Evolutionary conservation across 2,113 vertebrate species (phyloP), one percentile per base, ranked within the genome.

Genomic region (Vulpes ferrilata): DNA sequence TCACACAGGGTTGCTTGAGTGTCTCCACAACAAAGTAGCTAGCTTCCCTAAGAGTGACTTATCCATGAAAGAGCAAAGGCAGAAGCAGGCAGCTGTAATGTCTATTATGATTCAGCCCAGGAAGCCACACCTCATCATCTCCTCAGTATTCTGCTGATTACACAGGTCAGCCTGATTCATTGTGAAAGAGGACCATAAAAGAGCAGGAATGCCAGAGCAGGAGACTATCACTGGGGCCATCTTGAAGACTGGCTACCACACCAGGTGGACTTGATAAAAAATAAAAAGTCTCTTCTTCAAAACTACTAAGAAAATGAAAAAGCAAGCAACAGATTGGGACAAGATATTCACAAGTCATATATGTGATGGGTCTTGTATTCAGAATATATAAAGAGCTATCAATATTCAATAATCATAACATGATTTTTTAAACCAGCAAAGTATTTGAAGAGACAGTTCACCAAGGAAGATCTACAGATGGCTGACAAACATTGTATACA

Each of bases 291-390:
- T 71, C 59, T 80, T 84, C 69, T 76, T 59, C 17, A 12, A 87
- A 94, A 91, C 2, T 32, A 13, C 55, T 67, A 86, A 85, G 64
- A 90, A 93, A 90, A 64, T 57, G 71, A 73, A 93, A 76, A 89
- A 30, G 62, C 57, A 59, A 19, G 4, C 22, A 25, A 90, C 48
- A 80, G n/a, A 57, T 57, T 59, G 60, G 32, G 51, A 79, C 43
- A 74, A 85, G 81, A 57, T 65, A 74, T 57, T 93, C 90, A 48
- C 30, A 67, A 74, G 67, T 76, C 53, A 51, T 3, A 0, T 43
- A 53, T 38, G 38, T 74, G 13, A 69, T 16, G 30, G 15, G 85
- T 60, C 69, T 76, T 78, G 15, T 53, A 69, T 81, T 15, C 25
- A 74, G 74, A 74, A 48, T 87, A 48, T 65, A 23, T 86, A 73